Evolutionary conservation across 1,140 invertebrate species (phyloP).

Genomic region (Cherax destructor): DNA sequence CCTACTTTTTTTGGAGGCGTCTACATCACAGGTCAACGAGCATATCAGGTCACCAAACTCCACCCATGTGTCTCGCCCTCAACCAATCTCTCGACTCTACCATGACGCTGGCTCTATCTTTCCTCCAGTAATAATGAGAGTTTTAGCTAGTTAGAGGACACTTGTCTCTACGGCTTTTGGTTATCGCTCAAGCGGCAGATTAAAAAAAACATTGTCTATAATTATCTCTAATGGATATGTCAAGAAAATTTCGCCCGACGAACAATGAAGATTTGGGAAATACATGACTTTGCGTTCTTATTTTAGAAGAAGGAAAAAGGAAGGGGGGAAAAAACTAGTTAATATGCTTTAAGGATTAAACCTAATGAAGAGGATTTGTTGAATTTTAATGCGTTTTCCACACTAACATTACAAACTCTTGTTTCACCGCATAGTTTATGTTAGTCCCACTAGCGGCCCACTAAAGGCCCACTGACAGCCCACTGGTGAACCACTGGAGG

Average conservation of each 20-base stretch:
- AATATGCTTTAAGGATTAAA: conserved; percentile 42
- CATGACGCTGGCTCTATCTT: neutral
- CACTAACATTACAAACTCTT: conserved; percentile 9
- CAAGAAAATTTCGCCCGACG: conserved; percentile 26
- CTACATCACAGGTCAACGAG: neutral
- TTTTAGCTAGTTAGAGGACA: conserved; percentile 10
- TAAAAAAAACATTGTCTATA: conserved; percentile 32
- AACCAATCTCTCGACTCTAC: neutral
- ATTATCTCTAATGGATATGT: conserved; percentile 52
- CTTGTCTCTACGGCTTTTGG: conserved; percentile 33
- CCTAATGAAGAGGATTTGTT: conserved; percentile 40
- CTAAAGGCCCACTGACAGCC: too few relatives aligned
- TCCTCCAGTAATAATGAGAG: neutral
- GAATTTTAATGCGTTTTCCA: conserved; percentile 21
- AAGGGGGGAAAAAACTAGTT: neutral
- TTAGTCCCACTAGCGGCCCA: neutral
- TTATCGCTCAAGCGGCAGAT: conserved; percentile 32
- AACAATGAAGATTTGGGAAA: conserved; percentile 41
- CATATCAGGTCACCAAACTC: neutral
- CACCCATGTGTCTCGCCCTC: neutral
- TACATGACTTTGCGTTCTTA: conserved; percentile 8
- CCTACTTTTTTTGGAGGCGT: neutral
- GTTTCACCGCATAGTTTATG: neutral
- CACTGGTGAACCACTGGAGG: too few relatives aligned
- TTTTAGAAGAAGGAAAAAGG: neutral